Percentiles rank a stretch among this genome's conserved stretches.
Conservation (phyloP, 2,797 vertebrate species). For the Channallabes apus region DNA sequence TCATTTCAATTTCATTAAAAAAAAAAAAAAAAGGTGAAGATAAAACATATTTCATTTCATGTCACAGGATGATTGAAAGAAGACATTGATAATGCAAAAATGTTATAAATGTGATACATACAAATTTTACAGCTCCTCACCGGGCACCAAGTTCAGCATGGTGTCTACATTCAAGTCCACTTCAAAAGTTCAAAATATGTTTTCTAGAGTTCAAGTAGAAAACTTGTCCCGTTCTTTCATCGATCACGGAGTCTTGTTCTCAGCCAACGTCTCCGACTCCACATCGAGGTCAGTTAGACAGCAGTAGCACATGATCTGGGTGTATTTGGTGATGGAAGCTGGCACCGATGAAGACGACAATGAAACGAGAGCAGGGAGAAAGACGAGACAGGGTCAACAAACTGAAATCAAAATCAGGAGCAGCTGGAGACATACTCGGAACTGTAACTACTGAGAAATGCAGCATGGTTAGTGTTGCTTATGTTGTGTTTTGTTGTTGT, state of each 20-base stretch:
- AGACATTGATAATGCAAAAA: not conserved
- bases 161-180: not conserved
- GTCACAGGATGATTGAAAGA: not conserved
- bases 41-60: not conserved
- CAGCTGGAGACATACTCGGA: constrained; percentile 24
- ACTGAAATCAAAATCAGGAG: not conserved
- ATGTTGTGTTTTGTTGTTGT: too few relatives aligned
- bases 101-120: not conserved
- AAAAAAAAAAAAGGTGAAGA: not conserved
- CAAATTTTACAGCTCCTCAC: not conserved
- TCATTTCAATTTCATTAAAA: not conserved
- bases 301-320: constrained; percentile 79
- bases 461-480: too few relatives aligned
- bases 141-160: too few relatives aligned
- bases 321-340: constrained; percentile 75
- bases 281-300: constrained; percentile 75
- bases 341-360: constrained; percentile 12
- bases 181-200: not conserved
- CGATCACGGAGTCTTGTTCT: constrained; percentile 71
- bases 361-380: not conserved
- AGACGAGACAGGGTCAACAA: constrained; percentile 28
- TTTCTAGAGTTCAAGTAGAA: not conserved
- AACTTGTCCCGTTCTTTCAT: not conserved
- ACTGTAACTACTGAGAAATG: constrained; percentile 27
- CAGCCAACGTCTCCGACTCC: constrained; percentile 59